Evolutionary conservation across 2,797 vertebrate genomes (phyloP).

Genomic region (Caiman crocodilus): DNA sequence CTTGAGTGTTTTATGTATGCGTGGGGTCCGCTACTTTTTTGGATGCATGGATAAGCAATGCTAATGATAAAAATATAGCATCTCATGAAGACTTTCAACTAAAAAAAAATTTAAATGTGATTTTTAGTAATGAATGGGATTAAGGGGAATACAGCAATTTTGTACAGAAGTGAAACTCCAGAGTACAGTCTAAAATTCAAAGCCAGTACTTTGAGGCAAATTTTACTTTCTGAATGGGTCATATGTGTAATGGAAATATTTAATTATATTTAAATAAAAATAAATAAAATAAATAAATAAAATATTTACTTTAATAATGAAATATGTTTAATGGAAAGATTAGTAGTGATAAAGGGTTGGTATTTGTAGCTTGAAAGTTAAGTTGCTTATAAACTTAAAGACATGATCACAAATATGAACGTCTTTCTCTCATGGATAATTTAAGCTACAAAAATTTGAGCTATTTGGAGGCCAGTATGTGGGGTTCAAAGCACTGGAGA

Average conservation of each 20-base stretch:
- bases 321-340: too few relatives aligned
- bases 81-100: not conserved
- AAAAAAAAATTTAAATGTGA: not conserved
- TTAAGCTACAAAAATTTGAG: not conserved
- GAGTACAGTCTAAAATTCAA: not conserved
- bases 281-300: too few relatives aligned
- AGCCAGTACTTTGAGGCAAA: not conserved
- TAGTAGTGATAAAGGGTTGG: not conserved
- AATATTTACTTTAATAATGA: too few relatives aligned
- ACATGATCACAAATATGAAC: not conserved
- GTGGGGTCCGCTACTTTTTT: not conserved
- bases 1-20: not conserved
- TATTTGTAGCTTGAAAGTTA: not conserved
- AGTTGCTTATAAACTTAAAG: not conserved
- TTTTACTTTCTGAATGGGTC: not conserved
- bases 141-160: too few relatives aligned
- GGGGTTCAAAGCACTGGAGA: not conserved
- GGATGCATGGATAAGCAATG: not conserved
- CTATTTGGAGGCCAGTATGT: not conserved
- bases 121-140: not conserved
- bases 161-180: not conserved
- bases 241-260: too few relatives aligned
- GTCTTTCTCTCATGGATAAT: not conserved
- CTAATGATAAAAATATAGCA: not conserved
- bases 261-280: too few relatives aligned